These are phyloP conservation scores for Notothenia coriiceps DNA, from an alignment of 2,113 vertebrate species.

Conservation along the genomic window DNA sequence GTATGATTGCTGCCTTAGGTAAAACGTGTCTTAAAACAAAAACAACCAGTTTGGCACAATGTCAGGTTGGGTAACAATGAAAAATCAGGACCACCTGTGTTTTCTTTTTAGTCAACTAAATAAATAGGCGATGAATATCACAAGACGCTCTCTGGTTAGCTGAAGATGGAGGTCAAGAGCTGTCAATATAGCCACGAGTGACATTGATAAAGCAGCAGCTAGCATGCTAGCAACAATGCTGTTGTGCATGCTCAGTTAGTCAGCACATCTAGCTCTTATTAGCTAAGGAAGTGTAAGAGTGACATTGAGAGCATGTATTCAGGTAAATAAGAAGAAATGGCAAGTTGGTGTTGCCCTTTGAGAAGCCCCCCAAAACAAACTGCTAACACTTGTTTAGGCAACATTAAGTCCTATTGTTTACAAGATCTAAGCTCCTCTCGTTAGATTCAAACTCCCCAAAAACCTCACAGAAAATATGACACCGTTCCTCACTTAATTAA, in stretches of 20 bases:
- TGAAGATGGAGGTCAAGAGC: neutral
- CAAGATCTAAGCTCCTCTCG: neutral
- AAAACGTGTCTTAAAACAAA: no score
- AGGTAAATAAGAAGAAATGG: neutral
- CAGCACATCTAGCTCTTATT: neutral
- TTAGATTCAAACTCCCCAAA: neutral
- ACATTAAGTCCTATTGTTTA: conserved; percentile 1
- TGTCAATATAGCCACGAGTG: neutral
- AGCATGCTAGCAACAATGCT: neutral
- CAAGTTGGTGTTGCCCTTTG: neutral
- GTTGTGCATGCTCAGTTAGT: neutral
- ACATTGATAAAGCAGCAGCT: neutral
- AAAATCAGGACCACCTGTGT: no score
- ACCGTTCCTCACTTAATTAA: neutral
- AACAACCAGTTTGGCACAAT: no score
- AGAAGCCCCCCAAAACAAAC: neutral
- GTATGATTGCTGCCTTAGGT: no score
- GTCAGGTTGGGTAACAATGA: no score
- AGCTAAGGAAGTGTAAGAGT: neutral
- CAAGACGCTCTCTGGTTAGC: neutral
- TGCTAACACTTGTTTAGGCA: neutral
- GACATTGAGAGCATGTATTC: neutral
- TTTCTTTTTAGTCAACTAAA: no score
- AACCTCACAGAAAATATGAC: neutral
- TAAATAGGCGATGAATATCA: no score